A percentile compares a stretch with the other conserved stretches of the same genome.
phyloP scores from a whole-genome alignment of 2,113 vertebrate genomes.

The Orthonyx spaldingii region DNA sequence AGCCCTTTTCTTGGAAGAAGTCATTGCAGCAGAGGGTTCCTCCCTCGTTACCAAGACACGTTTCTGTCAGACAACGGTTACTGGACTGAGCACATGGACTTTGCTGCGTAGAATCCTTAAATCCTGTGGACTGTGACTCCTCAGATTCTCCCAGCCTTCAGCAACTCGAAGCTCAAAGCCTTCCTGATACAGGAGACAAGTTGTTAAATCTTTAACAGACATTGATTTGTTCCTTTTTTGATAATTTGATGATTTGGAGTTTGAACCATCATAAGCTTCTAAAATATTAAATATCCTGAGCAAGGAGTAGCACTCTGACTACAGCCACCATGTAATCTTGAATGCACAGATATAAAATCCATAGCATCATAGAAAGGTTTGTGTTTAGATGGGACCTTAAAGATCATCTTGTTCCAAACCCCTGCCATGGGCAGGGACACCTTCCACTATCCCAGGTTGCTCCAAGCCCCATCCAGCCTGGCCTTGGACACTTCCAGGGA shows the following conservation, averaged over 20 bases:
- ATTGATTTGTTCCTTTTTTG: neutral
- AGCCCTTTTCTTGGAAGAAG: neutral
- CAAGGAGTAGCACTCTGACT: neutral
- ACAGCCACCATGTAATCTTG: neutral
- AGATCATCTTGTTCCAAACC: rapidly evolving
- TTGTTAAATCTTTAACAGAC: neutral
- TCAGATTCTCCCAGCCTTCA: neutral
- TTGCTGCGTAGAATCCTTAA: neutral
- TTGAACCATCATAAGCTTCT: neutral
- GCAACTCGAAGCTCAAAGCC: neutral
- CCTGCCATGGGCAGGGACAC: neutral
- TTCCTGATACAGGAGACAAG: neutral
- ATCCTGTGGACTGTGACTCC: neutral
- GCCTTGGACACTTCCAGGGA: neutral
- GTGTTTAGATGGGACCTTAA: neutral
- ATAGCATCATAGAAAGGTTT: neutral
- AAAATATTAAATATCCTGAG: neutral
- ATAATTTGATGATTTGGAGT: neutral
- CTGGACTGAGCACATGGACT: neutral
- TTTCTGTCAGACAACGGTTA: neutral
- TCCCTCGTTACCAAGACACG: neutral
- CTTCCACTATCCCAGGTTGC: neutral
- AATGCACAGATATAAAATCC: neutral
- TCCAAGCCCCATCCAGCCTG: rapidly evolving
- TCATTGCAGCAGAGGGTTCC: neutral